Base-by-base conservation (phyloP, 2,888 invertebrate genomes). In the Elmis aenea region DNA sequence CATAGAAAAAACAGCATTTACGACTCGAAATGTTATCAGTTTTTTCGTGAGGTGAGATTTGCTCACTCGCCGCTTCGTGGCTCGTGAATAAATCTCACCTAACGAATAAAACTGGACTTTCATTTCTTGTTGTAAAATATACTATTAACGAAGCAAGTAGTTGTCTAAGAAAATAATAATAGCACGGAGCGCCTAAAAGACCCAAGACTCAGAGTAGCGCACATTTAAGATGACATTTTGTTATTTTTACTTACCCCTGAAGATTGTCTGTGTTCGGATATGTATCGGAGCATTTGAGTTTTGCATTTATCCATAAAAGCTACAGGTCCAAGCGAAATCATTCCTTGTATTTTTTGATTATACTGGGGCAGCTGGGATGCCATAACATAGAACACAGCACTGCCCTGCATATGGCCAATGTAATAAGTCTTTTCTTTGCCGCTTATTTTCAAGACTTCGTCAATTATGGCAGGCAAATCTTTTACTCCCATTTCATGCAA, bases 401-500 rank as follows among this genome's bases (percentile, higher is more conserved):
- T 75, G 67, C 79, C 57, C 31, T 77, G 76, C 8, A 83, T 85
- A 59, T 86, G 85, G 1, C 84, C 87, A 2, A 83, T 63, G 58
- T 83, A 86, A 45, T 77, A 76, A 1, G 88, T 51, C 38, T 76
- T 72, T 1, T 69, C 38, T 12, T 72, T 70, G 0, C 72, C 70
- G 0, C 81, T 81, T 16, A 66, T 63, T 15, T 61, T 53, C 2
- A 79, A 54, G 6, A 81, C 69, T 57, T 79, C 76, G 57, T 88
- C 80, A 13, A 89, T 76, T 72, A 80, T 81, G 1, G 85, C 82
- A 4, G 88, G 85, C 1, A 89, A 58, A 61, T 91, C 89, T 56
- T 77, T 76, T 38, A 70, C 66, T 0, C 84, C 86, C 62, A 87
- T 83, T 55, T 89, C 83, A 59, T 87, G 81, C 78, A 81, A 87